phyloP scores from a whole-genome alignment of 2,797 vertebrate species.

The Pangasius mekongensis region DNA sequence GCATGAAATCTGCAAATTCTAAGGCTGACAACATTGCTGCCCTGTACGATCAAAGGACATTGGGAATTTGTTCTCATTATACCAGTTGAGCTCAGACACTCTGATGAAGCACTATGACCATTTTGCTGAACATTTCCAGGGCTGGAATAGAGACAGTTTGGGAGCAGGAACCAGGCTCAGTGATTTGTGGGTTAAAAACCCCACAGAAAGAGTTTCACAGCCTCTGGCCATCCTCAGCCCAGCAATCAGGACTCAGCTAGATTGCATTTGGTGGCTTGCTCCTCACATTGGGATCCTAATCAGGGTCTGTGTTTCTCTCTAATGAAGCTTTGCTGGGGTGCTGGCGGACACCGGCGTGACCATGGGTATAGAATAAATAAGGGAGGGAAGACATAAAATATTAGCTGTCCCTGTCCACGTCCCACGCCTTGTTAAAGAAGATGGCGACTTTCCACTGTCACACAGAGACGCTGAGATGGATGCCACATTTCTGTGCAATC shows the following conservation, averaged over 20 bases:
- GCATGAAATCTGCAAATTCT: slow-evolving; percentile 1
- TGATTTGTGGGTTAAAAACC: slow-evolving; percentile 44
- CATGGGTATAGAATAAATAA: slow-evolving; percentile 58
- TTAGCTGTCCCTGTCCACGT: slow-evolving; percentile 23
- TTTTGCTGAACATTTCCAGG: not conserved
- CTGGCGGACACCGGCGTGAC: slow-evolving; percentile 47
- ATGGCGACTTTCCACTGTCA: slow-evolving; percentile 36
- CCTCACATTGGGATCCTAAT: slow-evolving; percentile 68
- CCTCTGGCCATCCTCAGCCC: slow-evolving; percentile 41
- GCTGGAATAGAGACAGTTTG: not conserved
- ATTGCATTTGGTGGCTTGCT: slow-evolving; percentile 58
- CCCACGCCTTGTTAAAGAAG: slow-evolving; percentile 20
- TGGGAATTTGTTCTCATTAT: slow-evolving; percentile 23
- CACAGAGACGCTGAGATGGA: slow-evolving; percentile 18
- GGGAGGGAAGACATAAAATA: slow-evolving; percentile 51
- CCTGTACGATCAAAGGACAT: slow-evolving; percentile 16
- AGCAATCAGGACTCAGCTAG: slow-evolving; percentile 63
- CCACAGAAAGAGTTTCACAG: slow-evolving; percentile 38
- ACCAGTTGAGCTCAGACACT: not conserved
- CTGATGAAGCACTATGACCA: slow-evolving; percentile 37
- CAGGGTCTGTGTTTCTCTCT: slow-evolving; percentile 63
- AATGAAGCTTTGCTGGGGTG: slow-evolving; percentile 67
- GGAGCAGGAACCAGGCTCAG: slow-evolving; percentile 11
- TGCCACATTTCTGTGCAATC: not conserved
- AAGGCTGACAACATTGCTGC: not conserved